phyloP scores from a whole-genome alignment of 2,797 vertebrate species.

The Takifugu ocellatus region DNA sequence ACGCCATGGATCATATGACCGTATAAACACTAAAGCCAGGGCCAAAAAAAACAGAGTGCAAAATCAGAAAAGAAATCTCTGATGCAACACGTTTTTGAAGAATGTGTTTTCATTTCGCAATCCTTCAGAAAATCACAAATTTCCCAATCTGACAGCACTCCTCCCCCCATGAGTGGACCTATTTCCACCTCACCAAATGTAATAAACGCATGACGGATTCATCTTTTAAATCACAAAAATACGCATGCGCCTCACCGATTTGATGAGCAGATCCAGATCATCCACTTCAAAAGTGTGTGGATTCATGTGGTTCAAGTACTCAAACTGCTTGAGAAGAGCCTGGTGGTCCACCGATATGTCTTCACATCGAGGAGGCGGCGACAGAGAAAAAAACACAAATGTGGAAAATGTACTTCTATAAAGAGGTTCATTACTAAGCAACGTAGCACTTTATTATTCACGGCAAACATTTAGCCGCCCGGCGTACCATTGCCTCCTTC shows the following conservation, averaged over 20 bases:
- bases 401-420: neutral
- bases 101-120: too few species aligned
- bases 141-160: too few species aligned
- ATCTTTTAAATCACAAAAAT: neutral
- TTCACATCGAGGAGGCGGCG: constrained; percentile 41
- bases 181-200: too few species aligned
- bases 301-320: constrained; percentile 95
- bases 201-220: too few species aligned
- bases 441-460: neutral
- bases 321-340: constrained; percentile 92
- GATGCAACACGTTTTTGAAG: too few species aligned
- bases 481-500: constrained; percentile 84
- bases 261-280: constrained; percentile 94
- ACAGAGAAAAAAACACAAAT: constrained; percentile 6
- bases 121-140: too few species aligned
- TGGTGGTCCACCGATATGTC: constrained; percentile 91
- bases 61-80: too few species aligned
- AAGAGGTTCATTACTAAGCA: neutral
- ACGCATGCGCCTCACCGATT: constrained; percentile 79
- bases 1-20: too few species aligned
- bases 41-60: too few species aligned
- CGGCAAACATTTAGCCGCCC: neutral
- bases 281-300: constrained; percentile 94
- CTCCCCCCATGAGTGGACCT: too few species aligned
- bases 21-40: too few species aligned